These are phyloP conservation scores for Laticauda colubrina DNA, from an alignment of 2,113 vertebrate species.

Conservation along the genomic window DNA sequence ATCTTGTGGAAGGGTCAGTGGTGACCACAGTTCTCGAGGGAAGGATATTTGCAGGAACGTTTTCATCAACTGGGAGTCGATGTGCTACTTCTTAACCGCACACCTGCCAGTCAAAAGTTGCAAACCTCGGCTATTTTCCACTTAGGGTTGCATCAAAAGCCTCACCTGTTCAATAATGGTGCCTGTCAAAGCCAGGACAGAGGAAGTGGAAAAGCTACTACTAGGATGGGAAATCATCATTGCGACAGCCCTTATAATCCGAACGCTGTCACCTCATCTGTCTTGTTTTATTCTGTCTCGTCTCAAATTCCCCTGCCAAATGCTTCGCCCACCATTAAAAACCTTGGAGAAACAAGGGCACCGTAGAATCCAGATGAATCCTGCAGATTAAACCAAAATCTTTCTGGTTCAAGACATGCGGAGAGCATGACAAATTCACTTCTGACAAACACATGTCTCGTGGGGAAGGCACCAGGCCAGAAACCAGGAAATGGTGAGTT, in stretches of 20 bases:
- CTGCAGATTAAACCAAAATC: background rate
- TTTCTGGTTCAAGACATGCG: background rate
- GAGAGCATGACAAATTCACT: background rate
- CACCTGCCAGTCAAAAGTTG: background rate
- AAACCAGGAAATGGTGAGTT: too few relatives aligned
- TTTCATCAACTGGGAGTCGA: background rate
- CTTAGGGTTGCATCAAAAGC: background rate
- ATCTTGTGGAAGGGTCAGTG: background rate
- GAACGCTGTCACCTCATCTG: background rate
- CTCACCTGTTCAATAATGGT: background rate
- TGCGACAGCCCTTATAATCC: background rate
- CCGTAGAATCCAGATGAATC: too few relatives aligned
- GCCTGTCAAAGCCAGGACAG: background rate
- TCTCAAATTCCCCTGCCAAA: background rate
- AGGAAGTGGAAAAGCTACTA: background rate
- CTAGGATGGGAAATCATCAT: background rate
- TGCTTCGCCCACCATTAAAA: too few relatives aligned
- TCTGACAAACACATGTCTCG: background rate
- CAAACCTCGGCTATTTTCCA: background rate
- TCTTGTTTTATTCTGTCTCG: too few relatives aligned
- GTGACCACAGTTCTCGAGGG: background rate
- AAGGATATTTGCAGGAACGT: background rate
- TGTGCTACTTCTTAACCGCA: background rate
- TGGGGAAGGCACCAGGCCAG: too few relatives aligned
- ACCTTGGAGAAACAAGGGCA: background rate